These are phyloP conservation scores for Acholoe squamosa DNA, from an alignment of 2,888 invertebrate genomes.

Conservation along the genomic window DNA sequence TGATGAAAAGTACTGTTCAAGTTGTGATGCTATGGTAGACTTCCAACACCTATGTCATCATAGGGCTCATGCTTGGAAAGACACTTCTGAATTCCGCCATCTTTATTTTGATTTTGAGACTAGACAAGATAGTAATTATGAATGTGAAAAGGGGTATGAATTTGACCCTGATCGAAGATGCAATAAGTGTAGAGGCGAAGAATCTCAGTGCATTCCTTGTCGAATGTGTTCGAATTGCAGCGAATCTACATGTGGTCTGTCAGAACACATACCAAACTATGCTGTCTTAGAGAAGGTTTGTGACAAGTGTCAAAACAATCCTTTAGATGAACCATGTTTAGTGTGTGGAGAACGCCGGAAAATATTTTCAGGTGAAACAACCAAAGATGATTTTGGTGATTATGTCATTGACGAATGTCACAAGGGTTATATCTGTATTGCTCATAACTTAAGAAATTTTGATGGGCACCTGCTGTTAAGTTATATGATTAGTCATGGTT, in stretches of 20 bases:
- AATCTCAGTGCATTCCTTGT: neutral
- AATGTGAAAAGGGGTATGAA: neutral
- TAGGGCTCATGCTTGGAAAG: constrained; percentile 20
- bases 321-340: neutral
- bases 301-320: neutral
- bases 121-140: neutral
- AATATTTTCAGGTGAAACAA: constrained; percentile 17
- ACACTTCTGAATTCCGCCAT: constrained; percentile 12
- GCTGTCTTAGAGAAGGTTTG: constrained; percentile 17
- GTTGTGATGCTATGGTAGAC: constrained; percentile 27
- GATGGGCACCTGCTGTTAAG: neutral
- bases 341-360: constrained; percentile 11
- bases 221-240: neutral
- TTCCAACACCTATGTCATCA: constrained; percentile 10
- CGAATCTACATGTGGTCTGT: constrained; percentile 8
- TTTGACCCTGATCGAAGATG: constrained; percentile 20
- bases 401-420: constrained; percentile 4
- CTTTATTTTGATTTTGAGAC: neutral
- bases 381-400: constrained; percentile 19
- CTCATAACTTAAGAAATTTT: constrained; percentile 3
- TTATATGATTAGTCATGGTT: too few relatives aligned
- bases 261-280: constrained; percentile 27
- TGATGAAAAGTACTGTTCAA: constrained; percentile 14
- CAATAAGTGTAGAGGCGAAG: neutral
- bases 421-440: constrained; percentile 10